Conservation (phyloP, 2,113 vertebrate species). For the Saiga tatarica region DNA sequence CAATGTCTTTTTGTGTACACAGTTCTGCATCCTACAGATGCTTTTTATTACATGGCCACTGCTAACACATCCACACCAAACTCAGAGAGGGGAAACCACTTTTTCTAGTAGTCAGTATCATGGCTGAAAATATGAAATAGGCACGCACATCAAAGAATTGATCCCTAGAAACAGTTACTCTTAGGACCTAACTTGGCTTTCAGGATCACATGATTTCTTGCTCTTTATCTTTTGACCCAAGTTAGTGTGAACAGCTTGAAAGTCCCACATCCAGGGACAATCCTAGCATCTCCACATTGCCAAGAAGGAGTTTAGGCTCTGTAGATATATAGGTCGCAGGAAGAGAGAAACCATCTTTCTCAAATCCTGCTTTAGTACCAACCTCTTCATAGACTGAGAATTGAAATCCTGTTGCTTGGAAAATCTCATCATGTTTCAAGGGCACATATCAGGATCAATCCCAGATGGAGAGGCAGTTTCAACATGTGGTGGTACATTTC, state of each 20-base stretch:
- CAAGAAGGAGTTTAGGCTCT: neutral
- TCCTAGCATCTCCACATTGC: neutral
- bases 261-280: neutral
- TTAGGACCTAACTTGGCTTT: neutral
- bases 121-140: neutral
- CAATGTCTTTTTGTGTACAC: neutral
- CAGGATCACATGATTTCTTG: neutral
- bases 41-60: neutral
- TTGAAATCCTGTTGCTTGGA: neutral
- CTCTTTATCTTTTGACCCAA: neutral
- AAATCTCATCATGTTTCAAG: neutral
- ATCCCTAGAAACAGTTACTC: neutral
- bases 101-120: neutral
- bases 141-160: neutral
- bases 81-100: neutral
- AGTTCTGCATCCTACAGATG: neutral
- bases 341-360: neutral
- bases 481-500: neutral
- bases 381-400: neutral
- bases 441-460: neutral
- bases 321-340: no score
- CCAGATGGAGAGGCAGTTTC: neutral
- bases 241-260: neutral
- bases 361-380: neutral
- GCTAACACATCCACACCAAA: accelerated